These are phyloP conservation scores for Falco biarmicus DNA, from an alignment of 2,797 vertebrate genomes.

Conservation along the genomic window DNA sequence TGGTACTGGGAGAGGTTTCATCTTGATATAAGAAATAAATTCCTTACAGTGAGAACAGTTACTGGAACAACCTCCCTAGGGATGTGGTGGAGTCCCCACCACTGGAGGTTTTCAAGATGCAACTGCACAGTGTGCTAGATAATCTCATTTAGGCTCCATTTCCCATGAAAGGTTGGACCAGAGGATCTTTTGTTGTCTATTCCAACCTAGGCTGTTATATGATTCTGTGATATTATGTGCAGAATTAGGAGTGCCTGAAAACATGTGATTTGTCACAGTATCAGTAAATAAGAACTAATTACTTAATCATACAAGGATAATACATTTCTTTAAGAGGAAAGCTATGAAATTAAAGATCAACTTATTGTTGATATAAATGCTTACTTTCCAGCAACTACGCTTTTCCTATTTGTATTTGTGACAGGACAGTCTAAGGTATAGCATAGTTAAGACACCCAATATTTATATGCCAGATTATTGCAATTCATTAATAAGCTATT, in stretches of 20 bases:
- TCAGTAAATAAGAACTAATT: neutral
- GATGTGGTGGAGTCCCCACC: fast-evolving
- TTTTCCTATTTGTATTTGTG: neutral
- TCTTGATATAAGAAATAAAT: neutral
- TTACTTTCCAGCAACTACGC: neutral
- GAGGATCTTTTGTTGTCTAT: neutral
- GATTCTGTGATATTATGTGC: neutral
- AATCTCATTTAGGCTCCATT: neutral
- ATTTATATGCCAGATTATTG: neutral
- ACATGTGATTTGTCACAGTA: neutral
- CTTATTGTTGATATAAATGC: neutral
- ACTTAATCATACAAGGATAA: neutral
- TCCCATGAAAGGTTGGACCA: neutral
- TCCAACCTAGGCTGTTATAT: neutral
- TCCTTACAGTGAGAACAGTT: neutral
- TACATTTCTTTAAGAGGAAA: neutral
- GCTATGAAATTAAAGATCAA: neutral
- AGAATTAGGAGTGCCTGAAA: neutral
- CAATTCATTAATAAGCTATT: neutral
- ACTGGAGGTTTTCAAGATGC: neutral
- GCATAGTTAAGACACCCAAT: neutral
- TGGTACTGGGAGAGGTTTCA: neutral
- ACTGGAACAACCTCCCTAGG: neutral
- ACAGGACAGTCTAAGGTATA: neutral
- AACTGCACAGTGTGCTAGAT: neutral